phyloP scores from a whole-genome alignment of 2,888 invertebrate genomes.

The Odontocolon sp. region DNA sequence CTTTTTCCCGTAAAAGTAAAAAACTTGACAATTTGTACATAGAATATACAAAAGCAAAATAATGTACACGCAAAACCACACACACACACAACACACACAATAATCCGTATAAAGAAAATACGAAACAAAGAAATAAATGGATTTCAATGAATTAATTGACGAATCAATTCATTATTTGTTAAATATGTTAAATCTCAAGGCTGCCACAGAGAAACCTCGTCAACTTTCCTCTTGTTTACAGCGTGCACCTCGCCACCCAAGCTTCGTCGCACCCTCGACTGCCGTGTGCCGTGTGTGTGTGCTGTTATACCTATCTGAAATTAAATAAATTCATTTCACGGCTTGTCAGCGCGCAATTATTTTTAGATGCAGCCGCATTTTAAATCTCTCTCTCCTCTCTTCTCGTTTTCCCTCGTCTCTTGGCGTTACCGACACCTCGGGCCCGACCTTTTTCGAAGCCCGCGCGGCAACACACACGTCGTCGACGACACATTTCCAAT shows the following conservation, averaged over 20 bases:
- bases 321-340: constrained; percentile 81
- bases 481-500: too few relatives aligned
- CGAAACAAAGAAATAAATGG: constrained; percentile 74
- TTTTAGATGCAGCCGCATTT: constrained; percentile 77
- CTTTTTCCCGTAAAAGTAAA: constrained; percentile 17
- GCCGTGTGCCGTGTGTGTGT: constrained; percentile 81
- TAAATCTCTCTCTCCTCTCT: constrained; percentile 65
- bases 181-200: constrained; percentile 30
- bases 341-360: constrained; percentile 81
- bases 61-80: constrained; percentile 30
- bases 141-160: constrained; percentile 74
- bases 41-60: constrained; percentile 33
- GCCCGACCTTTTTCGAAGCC: too few relatives aligned
- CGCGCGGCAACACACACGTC: too few relatives aligned
- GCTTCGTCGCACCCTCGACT: constrained; percentile 78
- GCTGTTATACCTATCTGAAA: constrained; percentile 80
- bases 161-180: background rate
- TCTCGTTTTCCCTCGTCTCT: constrained; percentile 9
- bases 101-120: constrained; percentile 17
- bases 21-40: constrained; percentile 53
- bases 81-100: constrained; percentile 11
- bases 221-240: constrained; percentile 2
- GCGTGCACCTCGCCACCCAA: constrained; percentile 68
- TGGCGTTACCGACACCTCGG: constrained; percentile 75
- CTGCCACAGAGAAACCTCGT: constrained; percentile 10